Conservation (phyloP, 2,888 invertebrate species). For the Himalopsyche japonica region DNA sequence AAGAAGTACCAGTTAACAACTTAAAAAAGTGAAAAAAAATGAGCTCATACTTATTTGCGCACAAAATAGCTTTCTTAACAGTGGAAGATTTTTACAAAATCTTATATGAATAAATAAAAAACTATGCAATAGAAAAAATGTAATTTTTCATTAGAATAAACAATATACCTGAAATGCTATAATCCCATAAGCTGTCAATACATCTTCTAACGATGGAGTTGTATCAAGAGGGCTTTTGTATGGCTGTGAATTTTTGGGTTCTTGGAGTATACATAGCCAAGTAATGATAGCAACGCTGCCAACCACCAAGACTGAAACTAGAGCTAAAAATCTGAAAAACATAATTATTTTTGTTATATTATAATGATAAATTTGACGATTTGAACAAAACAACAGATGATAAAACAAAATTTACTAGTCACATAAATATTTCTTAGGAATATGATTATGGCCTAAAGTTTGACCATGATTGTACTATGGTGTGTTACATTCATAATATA, state of each 20-base stretch:
- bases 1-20: too few relatives aligned
- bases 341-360: too few relatives aligned
- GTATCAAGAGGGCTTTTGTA: conserved; percentile 44
- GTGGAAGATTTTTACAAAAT: too few relatives aligned
- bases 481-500: too few relatives aligned
- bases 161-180: conserved; percentile 65
- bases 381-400: too few relatives aligned
- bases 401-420: too few relatives aligned
- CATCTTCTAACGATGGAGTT: conserved; percentile 54
- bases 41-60: neutral
- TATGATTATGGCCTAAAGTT: too few relatives aligned
- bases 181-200: conserved; percentile 68
- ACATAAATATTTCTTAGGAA: neutral
- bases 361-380: neutral
- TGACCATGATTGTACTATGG: too few relatives aligned
- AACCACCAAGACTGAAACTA: conserved; percentile 68
- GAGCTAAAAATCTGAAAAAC: conserved; percentile 63
- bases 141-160: neutral
- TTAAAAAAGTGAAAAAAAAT: too few relatives aligned
- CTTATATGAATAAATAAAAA: too few relatives aligned
- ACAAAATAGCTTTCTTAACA: neutral
- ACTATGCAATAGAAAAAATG: too few relatives aligned
- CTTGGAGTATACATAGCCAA: conserved; percentile 66
- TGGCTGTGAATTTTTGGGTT: conserved; percentile 48
- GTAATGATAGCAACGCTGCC: conserved; percentile 65